Conservation (phyloP, 2,113 vertebrate genomes). For the Rhegmatorhina hoffmannsi region DNA sequence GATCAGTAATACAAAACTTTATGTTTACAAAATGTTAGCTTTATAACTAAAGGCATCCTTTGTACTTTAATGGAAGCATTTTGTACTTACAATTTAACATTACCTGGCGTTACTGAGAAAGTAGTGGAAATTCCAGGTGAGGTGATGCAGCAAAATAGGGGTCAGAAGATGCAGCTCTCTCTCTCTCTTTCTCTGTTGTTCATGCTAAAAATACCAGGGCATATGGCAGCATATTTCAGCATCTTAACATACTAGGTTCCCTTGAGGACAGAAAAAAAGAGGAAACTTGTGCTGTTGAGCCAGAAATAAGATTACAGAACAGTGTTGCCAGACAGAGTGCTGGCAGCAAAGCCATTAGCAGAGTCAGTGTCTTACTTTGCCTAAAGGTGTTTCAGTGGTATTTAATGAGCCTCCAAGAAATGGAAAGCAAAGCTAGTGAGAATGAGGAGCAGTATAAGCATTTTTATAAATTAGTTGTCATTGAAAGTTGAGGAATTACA, state of each 20-base stretch:
- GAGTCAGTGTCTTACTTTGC: slow-evolving; percentile 27
- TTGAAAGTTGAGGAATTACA: slow-evolving; percentile 68
- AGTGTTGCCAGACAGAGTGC: slow-evolving; percentile 36
- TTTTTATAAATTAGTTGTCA: slow-evolving; percentile 61
- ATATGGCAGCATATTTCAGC: slow-evolving; percentile 67
- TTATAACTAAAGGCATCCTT: slow-evolving; percentile 52
- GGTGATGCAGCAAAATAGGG: slow-evolving; percentile 54
- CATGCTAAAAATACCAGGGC: slow-evolving; percentile 61
- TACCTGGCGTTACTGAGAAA: slow-evolving; percentile 22
- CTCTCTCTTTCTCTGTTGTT: slow-evolving; percentile 40
- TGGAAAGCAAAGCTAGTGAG: slow-evolving; percentile 38
- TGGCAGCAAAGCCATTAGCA: slow-evolving; percentile 50
- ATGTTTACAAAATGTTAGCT: slow-evolving; percentile 11
- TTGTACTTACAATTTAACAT: slow-evolving; percentile 62
- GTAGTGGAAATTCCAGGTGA: slow-evolving; percentile 61
- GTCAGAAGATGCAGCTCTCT: slow-evolving; percentile 42
- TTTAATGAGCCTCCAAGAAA: slow-evolving; percentile 30
- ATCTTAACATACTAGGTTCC: slow-evolving; percentile 52
- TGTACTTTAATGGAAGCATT: slow-evolving; percentile 57
- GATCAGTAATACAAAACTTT: slow-evolving; percentile 43
- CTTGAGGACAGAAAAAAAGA: slow-evolving; percentile 59
- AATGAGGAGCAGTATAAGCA: neutral
- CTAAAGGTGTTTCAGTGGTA: slow-evolving; percentile 19
- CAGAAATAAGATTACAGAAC: slow-evolving; percentile 54
- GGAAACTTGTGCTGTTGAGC: slow-evolving; percentile 43